Base-by-base conservation (phyloP, 2,888 invertebrate species). In the Dynastes tityus region DNA sequence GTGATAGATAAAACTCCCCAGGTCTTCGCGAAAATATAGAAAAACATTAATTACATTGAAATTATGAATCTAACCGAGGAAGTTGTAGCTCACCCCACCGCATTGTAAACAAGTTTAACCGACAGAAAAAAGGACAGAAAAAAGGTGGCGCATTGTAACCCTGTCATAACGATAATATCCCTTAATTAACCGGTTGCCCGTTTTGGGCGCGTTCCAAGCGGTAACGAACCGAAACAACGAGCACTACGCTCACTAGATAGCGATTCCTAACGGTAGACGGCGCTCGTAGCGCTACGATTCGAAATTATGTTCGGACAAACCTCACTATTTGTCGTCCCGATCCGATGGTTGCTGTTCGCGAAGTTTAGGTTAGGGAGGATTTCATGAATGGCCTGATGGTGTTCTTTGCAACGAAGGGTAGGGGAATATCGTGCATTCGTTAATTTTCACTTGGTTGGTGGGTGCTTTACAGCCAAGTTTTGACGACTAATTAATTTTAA, bases 141-240 rank as follows among this genome's bases (percentile, higher is more conserved):
- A 45, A 11, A 2, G 2, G 45, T 8, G 45, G 16, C 22, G 45
- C 22, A 9, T 22, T 49, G 16, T 49, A 49, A 49, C 67, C 27
- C 27, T 16, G 49, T 27, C 45, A 29, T 49, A 68, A 68, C 27
- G 45, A 49, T 68, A 68, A 68, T 45, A 45, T 22, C 67, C 32
- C 49, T 68, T 68, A 68, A 68, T 68, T 68, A 68, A 68, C 49
- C 9, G 67, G 61, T 61, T 22, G 16, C 49, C 27, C 27, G 51
- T 68, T 29, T 37, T 68, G 51, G 22, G 5, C 49, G 67, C 45
- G 22, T 49, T 68, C 13, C 67, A 49, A 49, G 45, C 67, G 49
- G 67, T 68, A 68, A 68, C 67, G 67, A 51, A 68, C 49, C 51
- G 67, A 49, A 68, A 68, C 67, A 49, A n/a, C 49, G n/a, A 9